These are phyloP conservation scores for Engystomops pustulosus DNA, from an alignment of 2,113 vertebrate genomes.

Conservation along the genomic window DNA sequence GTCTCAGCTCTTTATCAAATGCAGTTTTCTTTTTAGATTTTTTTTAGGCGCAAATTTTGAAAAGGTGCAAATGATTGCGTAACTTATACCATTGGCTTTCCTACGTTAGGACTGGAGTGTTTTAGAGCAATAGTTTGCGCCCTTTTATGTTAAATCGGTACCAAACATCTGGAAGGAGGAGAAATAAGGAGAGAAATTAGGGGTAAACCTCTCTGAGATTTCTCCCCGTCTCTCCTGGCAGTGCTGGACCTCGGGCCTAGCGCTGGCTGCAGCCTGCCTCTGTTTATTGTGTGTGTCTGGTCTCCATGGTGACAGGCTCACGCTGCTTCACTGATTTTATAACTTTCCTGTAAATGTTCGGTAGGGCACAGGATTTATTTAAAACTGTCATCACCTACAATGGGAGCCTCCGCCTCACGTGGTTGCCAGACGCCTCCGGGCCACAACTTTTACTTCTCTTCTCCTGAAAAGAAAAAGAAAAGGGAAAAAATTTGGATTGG, in stretches of 20 bases:
- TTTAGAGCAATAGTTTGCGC: too few species aligned
- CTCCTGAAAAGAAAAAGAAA: slow-evolving; percentile 42
- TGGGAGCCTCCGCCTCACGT: slow-evolving; percentile 78
- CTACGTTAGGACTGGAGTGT: too few species aligned
- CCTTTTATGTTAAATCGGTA: too few species aligned
- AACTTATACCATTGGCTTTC: too few species aligned
- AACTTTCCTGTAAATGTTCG: slow-evolving; percentile 85
- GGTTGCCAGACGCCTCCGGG: slow-evolving; percentile 69
- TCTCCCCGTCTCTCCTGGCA: slow-evolving; percentile 67
- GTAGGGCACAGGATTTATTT: slow-evolving; percentile 83
- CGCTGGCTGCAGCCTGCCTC: slow-evolving; percentile 76
- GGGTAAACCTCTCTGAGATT: not conserved
- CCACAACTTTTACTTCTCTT: not conserved
- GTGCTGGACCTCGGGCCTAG: slow-evolving; percentile 80
- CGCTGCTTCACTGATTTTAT: slow-evolving; percentile 82
- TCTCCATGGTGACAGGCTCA: slow-evolving; percentile 80
- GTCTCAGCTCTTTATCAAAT: too few species aligned
- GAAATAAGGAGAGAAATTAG: too few species aligned
- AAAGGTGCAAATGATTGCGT: too few species aligned
- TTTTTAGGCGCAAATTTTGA: too few species aligned
- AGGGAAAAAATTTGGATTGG: not conserved
- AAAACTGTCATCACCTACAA: slow-evolving; percentile 84
- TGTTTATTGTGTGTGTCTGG: slow-evolving; percentile 89
- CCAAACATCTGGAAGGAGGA: too few species aligned
- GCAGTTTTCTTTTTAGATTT: too few species aligned